Conservation (phyloP, 2,113 vertebrate genomes). For the Leptobrachium ailaonicum region DNA sequence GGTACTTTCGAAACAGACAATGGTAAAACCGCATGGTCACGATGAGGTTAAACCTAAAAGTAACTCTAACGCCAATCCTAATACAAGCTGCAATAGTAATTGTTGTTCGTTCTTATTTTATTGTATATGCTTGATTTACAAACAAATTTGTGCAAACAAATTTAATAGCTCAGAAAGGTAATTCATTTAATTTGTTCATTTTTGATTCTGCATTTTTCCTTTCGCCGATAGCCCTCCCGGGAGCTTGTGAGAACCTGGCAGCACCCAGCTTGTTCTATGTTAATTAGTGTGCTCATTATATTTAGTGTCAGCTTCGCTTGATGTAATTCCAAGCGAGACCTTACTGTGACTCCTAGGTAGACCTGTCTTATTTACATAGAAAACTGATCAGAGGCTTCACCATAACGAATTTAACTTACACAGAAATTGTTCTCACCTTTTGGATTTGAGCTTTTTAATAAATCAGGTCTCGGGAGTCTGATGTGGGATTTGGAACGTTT, state of each 20-base stretch:
- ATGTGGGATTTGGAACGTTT: too few species aligned
- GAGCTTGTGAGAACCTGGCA: conserved; percentile 15
- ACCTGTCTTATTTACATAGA: conserved; percentile 39
- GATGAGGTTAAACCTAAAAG: too few species aligned
- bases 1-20: too few species aligned
- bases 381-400: conserved; percentile 20
- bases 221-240: conserved; percentile 26
- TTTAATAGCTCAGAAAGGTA: too few species aligned
- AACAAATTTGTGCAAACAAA: too few species aligned
- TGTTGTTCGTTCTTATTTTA: too few species aligned
- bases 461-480: too few species aligned
- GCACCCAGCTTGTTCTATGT: conserved; percentile 26
- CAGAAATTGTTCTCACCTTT: conserved; percentile 13
- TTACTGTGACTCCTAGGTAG: conserved; percentile 7
- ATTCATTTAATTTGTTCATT: too few species aligned
- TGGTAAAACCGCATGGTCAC: too few species aligned
- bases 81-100: too few species aligned
- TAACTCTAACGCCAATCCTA: too few species aligned
- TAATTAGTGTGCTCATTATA: conserved; percentile 37
- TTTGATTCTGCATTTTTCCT: not conserved
- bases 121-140: too few species aligned
- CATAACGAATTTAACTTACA: conserved; percentile 19
- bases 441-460: not conserved
- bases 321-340: conserved; percentile 26
- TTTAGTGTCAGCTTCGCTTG: conserved; percentile 13